Evolutionary conservation across 2,888 invertebrate species (phyloP).

Genomic region (Tineola bisselliella): DNA sequence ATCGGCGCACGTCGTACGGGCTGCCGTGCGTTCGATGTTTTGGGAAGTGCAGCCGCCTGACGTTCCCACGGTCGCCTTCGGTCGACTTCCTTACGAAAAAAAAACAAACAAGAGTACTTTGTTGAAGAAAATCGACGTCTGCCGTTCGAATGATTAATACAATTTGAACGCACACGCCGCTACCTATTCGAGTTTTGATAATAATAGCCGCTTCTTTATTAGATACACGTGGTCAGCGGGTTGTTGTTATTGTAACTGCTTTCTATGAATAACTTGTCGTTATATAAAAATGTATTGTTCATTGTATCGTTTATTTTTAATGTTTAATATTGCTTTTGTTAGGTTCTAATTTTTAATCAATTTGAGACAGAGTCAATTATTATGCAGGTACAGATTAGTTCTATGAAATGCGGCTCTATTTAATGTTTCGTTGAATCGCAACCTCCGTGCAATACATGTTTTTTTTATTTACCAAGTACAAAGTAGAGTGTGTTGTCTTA

Average conservation of each 20-base stretch:
- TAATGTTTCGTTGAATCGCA: too few species aligned
- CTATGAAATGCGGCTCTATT: too few species aligned
- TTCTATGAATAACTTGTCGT: background rate
- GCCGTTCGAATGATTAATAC: conserved; percentile 67
- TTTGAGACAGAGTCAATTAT: too few species aligned
- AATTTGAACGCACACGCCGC: conserved; percentile 63
- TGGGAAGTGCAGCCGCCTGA: conserved; percentile 69
- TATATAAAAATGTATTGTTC: background rate
- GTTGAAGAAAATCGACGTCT: conserved; percentile 68
- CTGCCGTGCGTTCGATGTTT: conserved; percentile 69
- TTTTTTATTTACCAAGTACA: too few species aligned
- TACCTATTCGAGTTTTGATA: conserved; percentile 38
- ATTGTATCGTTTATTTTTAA: background rate
- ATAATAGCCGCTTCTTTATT: conserved; percentile 59
- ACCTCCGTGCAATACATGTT: too few species aligned
- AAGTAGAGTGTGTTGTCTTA: too few species aligned
- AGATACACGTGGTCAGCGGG: conserved; percentile 51
- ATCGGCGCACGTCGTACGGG: conserved; percentile 44
- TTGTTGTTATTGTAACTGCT: background rate
- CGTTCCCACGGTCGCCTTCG: conserved; percentile 69
- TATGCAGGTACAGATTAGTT: too few species aligned
- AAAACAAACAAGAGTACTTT: conserved; percentile 67
- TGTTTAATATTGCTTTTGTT: too few species aligned
- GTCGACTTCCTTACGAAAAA: conserved; percentile 66
- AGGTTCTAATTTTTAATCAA: too few species aligned